Conservation (phyloP, 2,797 vertebrate genomes). For the Acipenser oxyrinchus region DNA sequence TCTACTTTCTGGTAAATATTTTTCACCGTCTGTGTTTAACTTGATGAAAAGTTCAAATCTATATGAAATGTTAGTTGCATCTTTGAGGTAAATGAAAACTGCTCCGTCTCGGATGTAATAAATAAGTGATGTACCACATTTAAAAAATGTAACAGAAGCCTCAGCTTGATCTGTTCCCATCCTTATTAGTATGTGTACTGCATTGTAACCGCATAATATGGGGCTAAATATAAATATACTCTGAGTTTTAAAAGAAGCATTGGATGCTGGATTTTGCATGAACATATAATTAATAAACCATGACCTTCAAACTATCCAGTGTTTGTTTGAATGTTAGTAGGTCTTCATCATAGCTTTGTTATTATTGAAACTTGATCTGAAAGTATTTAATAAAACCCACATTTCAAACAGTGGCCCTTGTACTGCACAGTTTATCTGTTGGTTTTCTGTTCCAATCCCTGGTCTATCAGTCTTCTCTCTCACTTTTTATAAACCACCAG, state of each 20-base stretch:
- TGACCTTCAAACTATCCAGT: constrained; percentile 94
- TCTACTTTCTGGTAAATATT: constrained; percentile 81
- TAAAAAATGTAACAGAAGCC: constrained; percentile 74
- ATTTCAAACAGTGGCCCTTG: constrained; percentile 74
- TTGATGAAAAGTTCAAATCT: constrained; percentile 68
- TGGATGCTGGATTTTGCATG: constrained; percentile 99
- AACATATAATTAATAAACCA: constrained; percentile 96
- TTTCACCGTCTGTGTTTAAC: constrained; percentile 75
- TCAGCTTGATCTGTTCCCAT: constrained; percentile 94
- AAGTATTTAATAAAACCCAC: constrained; percentile 99
- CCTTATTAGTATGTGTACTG: constrained; percentile 82
- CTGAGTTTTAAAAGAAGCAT: constrained; percentile 73
- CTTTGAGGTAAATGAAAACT: constrained; percentile 69
- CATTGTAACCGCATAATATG: constrained; percentile 95
- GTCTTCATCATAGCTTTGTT: constrained; percentile 99
- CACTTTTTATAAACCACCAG: no score
- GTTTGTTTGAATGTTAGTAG: constrained; percentile 99
- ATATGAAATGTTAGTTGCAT: constrained; percentile 77
- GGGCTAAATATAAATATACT: constrained; percentile 95
- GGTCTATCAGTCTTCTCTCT: no score
- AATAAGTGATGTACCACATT: constrained; percentile 56
- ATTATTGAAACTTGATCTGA: constrained; percentile 95
- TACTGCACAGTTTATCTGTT: neutral
- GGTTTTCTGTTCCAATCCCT: no score
- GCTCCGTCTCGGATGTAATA: constrained; percentile 60